A percentile compares a stretch with the other conserved stretches of the same genome.
These are phyloP conservation scores for Yponomeuta evonymella DNA, from an alignment of 2,888 invertebrate genomes.

Conservation along the genomic window DNA sequence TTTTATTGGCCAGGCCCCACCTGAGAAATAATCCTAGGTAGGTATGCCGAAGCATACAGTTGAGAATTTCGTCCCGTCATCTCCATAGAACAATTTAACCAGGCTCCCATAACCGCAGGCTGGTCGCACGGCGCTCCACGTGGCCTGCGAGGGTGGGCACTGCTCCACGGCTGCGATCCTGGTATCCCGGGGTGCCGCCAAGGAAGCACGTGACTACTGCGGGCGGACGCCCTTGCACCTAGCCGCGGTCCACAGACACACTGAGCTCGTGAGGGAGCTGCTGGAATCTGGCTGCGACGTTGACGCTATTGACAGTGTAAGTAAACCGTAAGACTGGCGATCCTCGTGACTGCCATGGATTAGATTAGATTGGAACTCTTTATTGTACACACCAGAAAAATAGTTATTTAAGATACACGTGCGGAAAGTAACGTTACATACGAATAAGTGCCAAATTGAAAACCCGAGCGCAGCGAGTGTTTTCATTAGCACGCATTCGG, in stretches of 20 bases:
- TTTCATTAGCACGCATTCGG: too few species aligned
- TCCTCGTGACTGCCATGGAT: too few species aligned
- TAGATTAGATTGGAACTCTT: too few species aligned
- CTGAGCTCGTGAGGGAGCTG: slow-evolving; percentile 81
- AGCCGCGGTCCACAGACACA: slow-evolving; percentile 84
- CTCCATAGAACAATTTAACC: slow-evolving; percentile 20
- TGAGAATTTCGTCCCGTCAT: slow-evolving; percentile 8
- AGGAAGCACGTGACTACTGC: slow-evolving; percentile 81
- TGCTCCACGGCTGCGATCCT: slow-evolving; percentile 76
- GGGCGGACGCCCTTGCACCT: slow-evolving; percentile 86
- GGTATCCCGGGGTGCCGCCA: slow-evolving; percentile 77
- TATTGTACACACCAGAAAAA: too few species aligned
- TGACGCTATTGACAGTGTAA: slow-evolving; percentile 66
- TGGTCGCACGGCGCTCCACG: slow-evolving; percentile 80
- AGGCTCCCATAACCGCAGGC: slow-evolving; percentile 37
- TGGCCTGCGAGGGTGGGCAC: slow-evolving; percentile 82
- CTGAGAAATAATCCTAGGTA: not conserved
- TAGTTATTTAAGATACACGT: too few species aligned
- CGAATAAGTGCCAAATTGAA: too few species aligned
- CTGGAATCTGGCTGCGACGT: slow-evolving; percentile 81
- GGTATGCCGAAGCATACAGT: not conserved
- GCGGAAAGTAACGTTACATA: too few species aligned
- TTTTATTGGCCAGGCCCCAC: not conserved
- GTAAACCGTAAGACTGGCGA: slow-evolving; percentile 25
- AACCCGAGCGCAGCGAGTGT: too few species aligned